A percentile compares a stretch with the other conserved stretches of the same genome.
Conservation (phyloP, 2,888 invertebrate species). For the Sepiola atlantica region DNA sequence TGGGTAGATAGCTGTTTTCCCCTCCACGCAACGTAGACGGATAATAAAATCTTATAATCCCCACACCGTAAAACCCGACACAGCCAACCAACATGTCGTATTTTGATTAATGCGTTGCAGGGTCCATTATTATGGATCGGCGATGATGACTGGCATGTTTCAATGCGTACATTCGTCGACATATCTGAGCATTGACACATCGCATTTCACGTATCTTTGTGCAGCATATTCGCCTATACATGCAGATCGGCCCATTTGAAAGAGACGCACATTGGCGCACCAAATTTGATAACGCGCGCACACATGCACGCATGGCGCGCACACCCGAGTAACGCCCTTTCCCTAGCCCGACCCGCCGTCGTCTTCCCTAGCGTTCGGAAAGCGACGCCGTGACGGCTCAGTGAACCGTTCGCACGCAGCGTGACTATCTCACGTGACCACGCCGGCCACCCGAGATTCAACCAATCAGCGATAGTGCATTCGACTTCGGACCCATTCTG, state of each 20-base stretch:
- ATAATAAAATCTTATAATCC: not conserved
- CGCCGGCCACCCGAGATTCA: not conserved
- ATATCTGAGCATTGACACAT: not conserved
- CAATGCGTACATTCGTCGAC: not conserved
- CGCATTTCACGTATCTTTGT: not conserved
- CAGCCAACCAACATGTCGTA: not conserved
- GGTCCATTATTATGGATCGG: not conserved
- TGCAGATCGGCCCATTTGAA: not conserved
- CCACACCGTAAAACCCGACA: not conserved
- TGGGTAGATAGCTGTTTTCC: too few relatives aligned
- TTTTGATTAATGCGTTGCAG: not conserved
- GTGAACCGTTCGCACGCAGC: not conserved
- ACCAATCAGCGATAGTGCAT: not conserved
- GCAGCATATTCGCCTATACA: too few relatives aligned
- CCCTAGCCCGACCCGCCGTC: not conserved
- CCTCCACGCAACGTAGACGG: not conserved
- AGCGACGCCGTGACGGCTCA: not conserved
- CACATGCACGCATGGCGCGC: not conserved
- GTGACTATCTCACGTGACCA: conserved; percentile 20
- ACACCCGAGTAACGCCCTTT: too few relatives aligned
- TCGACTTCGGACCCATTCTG: not conserved
- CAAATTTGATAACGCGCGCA: not conserved
- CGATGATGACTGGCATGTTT: not conserved
- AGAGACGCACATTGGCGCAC: not conserved
- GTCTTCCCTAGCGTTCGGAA: not conserved